Evolutionary conservation across 2,888 invertebrate species (phyloP).

Genomic region (Nomada flava): DNA sequence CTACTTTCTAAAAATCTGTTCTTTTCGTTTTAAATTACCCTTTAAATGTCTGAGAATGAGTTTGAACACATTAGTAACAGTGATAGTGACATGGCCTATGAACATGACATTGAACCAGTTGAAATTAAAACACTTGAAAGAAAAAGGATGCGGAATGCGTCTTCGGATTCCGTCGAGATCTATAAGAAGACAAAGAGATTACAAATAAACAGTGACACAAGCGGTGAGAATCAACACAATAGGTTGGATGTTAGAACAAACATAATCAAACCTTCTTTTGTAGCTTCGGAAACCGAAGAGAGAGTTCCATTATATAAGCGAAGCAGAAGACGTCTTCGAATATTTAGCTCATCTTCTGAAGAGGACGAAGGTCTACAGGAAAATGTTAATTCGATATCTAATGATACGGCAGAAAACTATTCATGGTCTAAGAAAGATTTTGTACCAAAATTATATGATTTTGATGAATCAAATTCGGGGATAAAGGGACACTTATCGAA

Average conservation of each 20-base stretch:
- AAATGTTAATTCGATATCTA: constrained; percentile 36
- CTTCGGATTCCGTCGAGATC: constrained; percentile 3
- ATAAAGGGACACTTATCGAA: constrained; percentile 34
- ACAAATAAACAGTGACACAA: no score
- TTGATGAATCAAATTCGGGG: constrained; percentile 42
- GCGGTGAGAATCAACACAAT: no score
- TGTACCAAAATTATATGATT: constrained; percentile 39
- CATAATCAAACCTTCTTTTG: no score
- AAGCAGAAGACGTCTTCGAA: constrained; percentile 20
- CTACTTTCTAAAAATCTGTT: background rate
- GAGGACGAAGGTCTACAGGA: constrained; percentile 42
- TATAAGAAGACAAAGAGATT: no score
- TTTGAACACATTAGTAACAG: background rate
- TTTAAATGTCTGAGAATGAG: background rate
- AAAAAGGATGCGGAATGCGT: constrained; percentile 15
- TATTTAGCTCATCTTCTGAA: constrained; percentile 43
- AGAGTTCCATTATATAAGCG: no score
- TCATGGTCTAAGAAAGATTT: constrained; percentile 46
- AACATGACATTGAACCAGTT: background rate
- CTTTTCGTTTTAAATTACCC: background rate
- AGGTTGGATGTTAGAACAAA: no score
- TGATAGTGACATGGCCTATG: background rate
- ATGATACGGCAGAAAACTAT: constrained; percentile 40
- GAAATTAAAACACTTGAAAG: no score
- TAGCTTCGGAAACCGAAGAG: no score